These are phyloP conservation scores for Hybognathus amarus DNA, from an alignment of 2,797 vertebrate species.

Conservation along the genomic window DNA sequence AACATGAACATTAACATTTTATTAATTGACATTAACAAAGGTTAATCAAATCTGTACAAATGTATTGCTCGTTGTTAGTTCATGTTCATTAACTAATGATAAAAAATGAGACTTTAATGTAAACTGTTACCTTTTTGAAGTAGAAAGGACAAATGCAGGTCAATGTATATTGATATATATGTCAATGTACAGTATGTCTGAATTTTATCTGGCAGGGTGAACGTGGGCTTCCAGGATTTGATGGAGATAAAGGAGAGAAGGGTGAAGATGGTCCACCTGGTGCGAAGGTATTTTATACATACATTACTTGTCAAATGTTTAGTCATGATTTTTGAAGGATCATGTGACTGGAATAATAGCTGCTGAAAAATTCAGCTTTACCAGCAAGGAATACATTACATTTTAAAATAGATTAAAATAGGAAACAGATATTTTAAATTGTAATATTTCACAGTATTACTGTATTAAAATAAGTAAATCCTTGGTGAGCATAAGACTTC, in stretches of 20 bases:
- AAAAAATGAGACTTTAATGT: background rate
- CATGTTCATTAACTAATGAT: background rate
- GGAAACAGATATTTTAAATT: background rate
- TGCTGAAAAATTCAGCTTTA: background rate
- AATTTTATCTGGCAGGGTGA: conserved; percentile 77
- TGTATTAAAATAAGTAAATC: background rate
- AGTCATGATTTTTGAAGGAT: background rate
- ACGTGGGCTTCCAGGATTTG: conserved; percentile 84
- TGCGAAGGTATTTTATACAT: conserved; percentile 78
- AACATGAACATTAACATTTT: background rate
- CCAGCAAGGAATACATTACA: background rate
- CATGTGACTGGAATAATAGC: background rate
- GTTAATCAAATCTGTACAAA: background rate
- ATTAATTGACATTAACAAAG: background rate
- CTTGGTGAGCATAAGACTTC: background rate
- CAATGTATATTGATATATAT: background rate
- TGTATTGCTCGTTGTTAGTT: background rate
- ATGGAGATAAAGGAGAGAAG: conserved; percentile 94
- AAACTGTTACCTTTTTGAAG: background rate
- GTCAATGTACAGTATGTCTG: background rate
- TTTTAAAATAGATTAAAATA: background rate
- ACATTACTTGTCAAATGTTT: background rate
- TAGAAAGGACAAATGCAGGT: background rate
- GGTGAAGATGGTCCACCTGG: conserved; percentile 90
- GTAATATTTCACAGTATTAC: background rate